These are phyloP conservation scores for Bombylius major DNA, from an alignment of 2,888 invertebrate genomes.

Conservation along the genomic window DNA sequence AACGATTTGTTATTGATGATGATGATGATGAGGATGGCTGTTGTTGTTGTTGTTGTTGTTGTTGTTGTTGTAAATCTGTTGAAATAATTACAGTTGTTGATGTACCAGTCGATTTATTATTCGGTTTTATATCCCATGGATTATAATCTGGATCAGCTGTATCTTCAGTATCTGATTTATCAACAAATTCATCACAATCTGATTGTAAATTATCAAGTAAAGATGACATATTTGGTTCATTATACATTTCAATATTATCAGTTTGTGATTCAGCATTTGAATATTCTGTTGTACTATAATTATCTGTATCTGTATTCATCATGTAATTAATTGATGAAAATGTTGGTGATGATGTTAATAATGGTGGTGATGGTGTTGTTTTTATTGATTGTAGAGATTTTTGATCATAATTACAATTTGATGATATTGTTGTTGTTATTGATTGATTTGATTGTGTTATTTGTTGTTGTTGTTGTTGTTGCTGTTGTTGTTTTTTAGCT, in stretches of 20 bases:
- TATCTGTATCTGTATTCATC: background rate
- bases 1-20: background rate
- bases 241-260: slow-evolving; percentile 4
- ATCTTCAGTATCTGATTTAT: background rate
- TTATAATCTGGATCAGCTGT: background rate
- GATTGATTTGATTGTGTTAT: background rate
- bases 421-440: background rate
- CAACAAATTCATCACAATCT: slow-evolving; percentile 1
- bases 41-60: background rate
- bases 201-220: slow-evolving; percentile 3
- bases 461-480: background rate
- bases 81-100: background rate
- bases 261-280: slow-evolving; percentile 3
- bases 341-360: background rate
- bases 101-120: background rate
- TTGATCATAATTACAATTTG: background rate
- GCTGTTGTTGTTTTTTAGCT: background rate
- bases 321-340: background rate
- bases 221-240: slow-evolving; percentile 4
- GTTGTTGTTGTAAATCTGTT: background rate
- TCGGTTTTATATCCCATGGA: background rate
- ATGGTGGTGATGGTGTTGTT: background rate
- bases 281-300: background rate
- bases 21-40: background rate
- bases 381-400: background rate